phyloP scores from a whole-genome alignment of 2,888 invertebrate species.

The Mylabris sibirica region DNA sequence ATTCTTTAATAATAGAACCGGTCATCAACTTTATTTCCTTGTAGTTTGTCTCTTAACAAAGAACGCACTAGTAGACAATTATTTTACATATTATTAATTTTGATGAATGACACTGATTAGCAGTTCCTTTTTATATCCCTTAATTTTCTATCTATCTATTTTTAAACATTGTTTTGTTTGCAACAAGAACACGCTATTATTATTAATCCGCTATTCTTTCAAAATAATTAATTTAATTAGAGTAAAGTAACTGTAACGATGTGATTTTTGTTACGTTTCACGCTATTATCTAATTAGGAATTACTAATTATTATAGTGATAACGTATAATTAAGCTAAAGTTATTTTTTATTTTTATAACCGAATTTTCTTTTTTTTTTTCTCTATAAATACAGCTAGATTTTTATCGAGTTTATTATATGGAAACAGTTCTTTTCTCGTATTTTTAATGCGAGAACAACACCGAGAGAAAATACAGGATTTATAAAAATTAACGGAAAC shows the following conservation, averaged over 20 bases:
- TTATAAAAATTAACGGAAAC: background rate
- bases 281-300: slow-evolving; percentile 38
- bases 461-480: background rate
- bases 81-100: slow-evolving; percentile 27
- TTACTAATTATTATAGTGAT: slow-evolving; percentile 37
- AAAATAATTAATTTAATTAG: slow-evolving; percentile 36
- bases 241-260: slow-evolving; percentile 33
- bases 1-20: slow-evolving; percentile 41
- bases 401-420: background rate
- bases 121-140: slow-evolving; percentile 24
- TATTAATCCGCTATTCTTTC: slow-evolving; percentile 18
- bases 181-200: slow-evolving; percentile 23
- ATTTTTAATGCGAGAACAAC: too few species aligned
- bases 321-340: slow-evolving; percentile 16
- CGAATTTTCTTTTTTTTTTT: slow-evolving; percentile 4
- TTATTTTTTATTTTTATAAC: too few species aligned
- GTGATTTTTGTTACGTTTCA: slow-evolving; percentile 35
- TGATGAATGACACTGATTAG: slow-evolving; percentile 46
- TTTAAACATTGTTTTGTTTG: background rate
- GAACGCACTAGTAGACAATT: background rate
- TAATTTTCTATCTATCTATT: slow-evolving; percentile 25
- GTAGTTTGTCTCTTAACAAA: slow-evolving; percentile 10
- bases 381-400: background rate
- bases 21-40: slow-evolving; percentile 26
- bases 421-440: background rate